Percentiles rank a stretch among this genome's conserved stretches.
Conservation (phyloP, 2,113 vertebrate genomes). For the Sturnus vulgaris region DNA sequence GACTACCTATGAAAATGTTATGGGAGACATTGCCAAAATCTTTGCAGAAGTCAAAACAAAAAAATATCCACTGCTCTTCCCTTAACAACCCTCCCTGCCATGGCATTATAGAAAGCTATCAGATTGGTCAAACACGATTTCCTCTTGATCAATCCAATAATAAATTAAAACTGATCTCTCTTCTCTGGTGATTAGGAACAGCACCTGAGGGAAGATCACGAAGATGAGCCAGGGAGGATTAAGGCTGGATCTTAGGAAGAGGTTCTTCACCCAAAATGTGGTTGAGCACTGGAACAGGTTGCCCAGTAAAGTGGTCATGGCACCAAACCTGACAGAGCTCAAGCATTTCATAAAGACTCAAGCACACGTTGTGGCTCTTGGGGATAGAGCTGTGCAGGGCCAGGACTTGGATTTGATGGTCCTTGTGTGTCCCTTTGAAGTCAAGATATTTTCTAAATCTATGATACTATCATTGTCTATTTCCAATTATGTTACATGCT, state of each 20-base stretch:
- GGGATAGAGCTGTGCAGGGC: background rate
- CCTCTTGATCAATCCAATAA: background rate
- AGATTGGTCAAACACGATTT: background rate
- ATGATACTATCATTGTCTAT: background rate
- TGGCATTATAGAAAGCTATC: background rate
- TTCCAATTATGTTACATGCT: background rate
- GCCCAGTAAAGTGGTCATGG: background rate
- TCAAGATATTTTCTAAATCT: background rate
- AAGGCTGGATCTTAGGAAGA: background rate
- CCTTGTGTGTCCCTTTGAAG: background rate
- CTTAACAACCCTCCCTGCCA: background rate
- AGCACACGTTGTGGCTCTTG: background rate
- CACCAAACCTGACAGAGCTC: background rate
- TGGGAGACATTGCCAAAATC: background rate
- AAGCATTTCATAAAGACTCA: background rate
- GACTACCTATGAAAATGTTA: background rate
- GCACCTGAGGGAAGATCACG: background rate
- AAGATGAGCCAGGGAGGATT: background rate
- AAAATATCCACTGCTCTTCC: background rate
- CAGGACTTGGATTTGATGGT: background rate
- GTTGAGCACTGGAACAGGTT: background rate
- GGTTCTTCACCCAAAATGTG: background rate
- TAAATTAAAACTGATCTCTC: background rate
- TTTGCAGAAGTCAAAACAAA: background rate
- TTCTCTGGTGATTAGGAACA: background rate